These are phyloP conservation scores for Petromus typicus DNA, from an alignment of 2,113 vertebrate genomes.

Conservation along the genomic window DNA sequence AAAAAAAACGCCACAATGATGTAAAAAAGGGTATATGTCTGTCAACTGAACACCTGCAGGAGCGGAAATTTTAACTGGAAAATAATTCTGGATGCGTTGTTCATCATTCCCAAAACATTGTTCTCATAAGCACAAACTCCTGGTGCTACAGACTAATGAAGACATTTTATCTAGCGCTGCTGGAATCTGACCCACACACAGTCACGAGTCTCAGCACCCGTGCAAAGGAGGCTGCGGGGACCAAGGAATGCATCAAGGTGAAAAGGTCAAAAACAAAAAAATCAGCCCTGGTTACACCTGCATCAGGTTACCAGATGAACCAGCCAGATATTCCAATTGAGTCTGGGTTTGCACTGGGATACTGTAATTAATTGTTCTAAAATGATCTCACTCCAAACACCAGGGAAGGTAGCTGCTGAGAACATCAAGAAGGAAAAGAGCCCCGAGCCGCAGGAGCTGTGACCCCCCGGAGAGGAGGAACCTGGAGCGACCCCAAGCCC, in stretches of 20 bases:
- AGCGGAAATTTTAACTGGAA: constrained; percentile 1
- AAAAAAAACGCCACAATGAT: not conserved
- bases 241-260: not conserved
- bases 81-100: not conserved
- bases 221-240: not conserved
- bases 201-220: not conserved
- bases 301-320: not conserved
- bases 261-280: not conserved
- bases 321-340: constrained; percentile 15
- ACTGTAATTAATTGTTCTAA: not conserved
- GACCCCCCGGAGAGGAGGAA: not conserved
- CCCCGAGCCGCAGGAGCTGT: not conserved
- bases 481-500: no score
- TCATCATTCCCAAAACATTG: constrained; percentile 5
- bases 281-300: constrained; percentile 11
- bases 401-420: not conserved
- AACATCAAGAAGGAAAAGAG: not conserved
- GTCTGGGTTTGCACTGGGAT: not conserved
- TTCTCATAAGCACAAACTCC: not conserved
- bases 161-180: not conserved
- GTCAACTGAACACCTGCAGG: not conserved
- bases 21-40: not conserved
- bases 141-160: not conserved
- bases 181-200: no score
- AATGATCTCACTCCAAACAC: not conserved